Conservation (phyloP, 1,140 invertebrate species). For the Dolichoris vasculosae region DNA sequence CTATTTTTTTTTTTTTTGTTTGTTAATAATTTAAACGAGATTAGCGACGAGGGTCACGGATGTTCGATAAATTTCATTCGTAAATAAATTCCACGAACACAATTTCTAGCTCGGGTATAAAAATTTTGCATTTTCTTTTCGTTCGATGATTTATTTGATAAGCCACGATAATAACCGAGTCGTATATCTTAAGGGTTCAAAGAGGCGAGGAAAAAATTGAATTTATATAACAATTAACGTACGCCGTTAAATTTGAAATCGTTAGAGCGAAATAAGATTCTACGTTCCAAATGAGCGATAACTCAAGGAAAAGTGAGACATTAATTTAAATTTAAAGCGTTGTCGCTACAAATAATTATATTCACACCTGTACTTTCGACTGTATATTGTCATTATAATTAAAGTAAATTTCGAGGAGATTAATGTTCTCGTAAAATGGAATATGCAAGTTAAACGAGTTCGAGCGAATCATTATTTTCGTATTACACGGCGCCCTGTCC, state of each 20-base stretch:
- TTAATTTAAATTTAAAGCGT: not conserved
- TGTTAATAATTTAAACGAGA: no score
- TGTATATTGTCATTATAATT: not conserved
- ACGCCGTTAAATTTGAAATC: not conserved
- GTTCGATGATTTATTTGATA: no score
- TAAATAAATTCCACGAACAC: no score
- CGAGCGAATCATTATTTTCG: conserved; percentile 43
- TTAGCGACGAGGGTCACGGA: no score
- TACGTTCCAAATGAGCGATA: not conserved
- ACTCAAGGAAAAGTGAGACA: not conserved
- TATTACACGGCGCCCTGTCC: conserved; percentile 39
- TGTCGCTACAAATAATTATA: conserved; percentile 13
- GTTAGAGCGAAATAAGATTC: not conserved
- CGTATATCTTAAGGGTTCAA: no score
- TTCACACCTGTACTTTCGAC: not conserved
- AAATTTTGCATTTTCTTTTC: no score
- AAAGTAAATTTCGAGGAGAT: conserved; percentile 23
- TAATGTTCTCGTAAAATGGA: conserved; percentile 34
- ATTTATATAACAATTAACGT: not conserved
- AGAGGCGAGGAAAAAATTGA: not conserved
- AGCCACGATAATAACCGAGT: no score
- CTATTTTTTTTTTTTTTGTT: no score
- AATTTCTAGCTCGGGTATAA: no score
- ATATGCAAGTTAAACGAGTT: conserved; percentile 27
- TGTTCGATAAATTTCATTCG: no score